These are phyloP conservation scores for Caretta caretta DNA, from an alignment of 2,113 vertebrate species.

Conservation along the genomic window DNA sequence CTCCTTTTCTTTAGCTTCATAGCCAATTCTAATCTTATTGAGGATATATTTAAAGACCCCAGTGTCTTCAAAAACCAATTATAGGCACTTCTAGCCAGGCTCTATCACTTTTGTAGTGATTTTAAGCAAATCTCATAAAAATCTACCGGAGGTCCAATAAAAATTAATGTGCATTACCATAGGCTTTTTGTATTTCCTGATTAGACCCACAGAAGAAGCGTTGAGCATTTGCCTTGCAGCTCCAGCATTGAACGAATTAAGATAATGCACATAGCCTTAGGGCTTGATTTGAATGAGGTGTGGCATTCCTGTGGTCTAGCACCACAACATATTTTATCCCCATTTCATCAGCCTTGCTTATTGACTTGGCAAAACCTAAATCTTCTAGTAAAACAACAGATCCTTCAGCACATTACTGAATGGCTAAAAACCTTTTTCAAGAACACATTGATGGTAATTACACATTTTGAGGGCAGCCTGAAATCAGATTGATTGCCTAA, in stretches of 20 bases:
- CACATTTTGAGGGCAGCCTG: neutral
- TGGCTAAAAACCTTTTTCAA: neutral
- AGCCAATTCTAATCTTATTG: neutral
- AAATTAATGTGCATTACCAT: neutral
- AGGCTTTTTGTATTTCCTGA: neutral
- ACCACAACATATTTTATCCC: neutral
- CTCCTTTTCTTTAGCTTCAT: neutral
- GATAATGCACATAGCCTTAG: neutral
- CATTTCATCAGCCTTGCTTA: neutral
- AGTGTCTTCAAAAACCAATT: neutral
- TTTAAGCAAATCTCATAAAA: neutral
- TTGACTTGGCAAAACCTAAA: neutral
- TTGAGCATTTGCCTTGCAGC: neutral
- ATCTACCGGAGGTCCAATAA: neutral
- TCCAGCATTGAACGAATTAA: neutral
- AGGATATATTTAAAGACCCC: neutral
- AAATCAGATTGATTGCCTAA: neutral
- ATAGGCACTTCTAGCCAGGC: neutral
- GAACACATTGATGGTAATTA: neutral
- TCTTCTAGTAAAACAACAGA: neutral
- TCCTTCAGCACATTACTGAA: neutral
- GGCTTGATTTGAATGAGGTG: accelerated
- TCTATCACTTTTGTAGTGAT: neutral
- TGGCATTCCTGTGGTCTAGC: neutral
- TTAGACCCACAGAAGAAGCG: neutral